Evolutionary conservation across 53 echinoderm and acorn worm species (phyloP), one percentile per base, ranked within the genome.

Genomic region (Pentamera pediparva): DNA sequence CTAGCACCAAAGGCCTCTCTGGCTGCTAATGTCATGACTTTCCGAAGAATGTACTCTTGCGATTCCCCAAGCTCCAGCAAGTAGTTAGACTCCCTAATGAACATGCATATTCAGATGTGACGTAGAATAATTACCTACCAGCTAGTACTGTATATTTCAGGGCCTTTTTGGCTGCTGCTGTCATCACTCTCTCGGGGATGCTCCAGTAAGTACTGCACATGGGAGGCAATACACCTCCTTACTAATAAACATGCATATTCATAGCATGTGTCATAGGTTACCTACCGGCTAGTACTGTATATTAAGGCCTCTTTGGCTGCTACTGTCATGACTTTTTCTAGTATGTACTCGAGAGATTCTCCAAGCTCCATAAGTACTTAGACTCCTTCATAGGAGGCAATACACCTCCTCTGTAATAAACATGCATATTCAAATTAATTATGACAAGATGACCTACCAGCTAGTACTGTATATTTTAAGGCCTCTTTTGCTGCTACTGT

Each of bases 241-340:
- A n/a, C n/a, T n/a, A n/a, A n/a, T n/a, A n/a, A n/a, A n/a, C n/a
- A n/a, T n/a, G n/a, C n/a, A n/a, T n/a, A n/a, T n/a, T n/a, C n/a
- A n/a, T n/a, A n/a, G n/a, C n/a, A n/a, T n/a, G n/a, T n/a, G n/a
- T n/a, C n/a, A n/a, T n/a, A n/a, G n/a, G n/a, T n/a, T n/a, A 36
- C 82, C 43, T 65, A 95, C 96, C 96, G 61, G 96, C 76, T 15
- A 96, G 81, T 21, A 96, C 90, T 96, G 75, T 85, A 85, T 58
- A 91, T 96, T 22, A 96, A 82, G 28, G 96, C 91, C 74, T 96
- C 96, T 49, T 96, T 87, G 21, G 96, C 90, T 18, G 96, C 96
- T 65, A 91, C 83, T 0, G 85, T 91, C 87, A 96, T 75, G 35
- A 87, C 83, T 43, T 85, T 79, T 38, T 91, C 61, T 7, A 96